Base-by-base conservation (phyloP, 2,888 invertebrate species). In the Ecliptopera silaceata region DNA sequence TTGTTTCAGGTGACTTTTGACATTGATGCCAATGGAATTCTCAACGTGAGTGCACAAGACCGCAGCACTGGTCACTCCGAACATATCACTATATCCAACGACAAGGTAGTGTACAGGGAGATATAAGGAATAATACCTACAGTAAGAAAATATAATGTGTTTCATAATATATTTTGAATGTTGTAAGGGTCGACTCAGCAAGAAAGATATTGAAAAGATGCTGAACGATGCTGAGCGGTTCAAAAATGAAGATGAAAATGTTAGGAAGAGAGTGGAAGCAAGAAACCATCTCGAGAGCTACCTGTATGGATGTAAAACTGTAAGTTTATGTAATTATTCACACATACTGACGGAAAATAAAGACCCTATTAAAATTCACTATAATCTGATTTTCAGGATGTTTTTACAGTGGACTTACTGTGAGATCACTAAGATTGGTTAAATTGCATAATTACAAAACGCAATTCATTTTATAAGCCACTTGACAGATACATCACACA, bases 161-260 rank as follows among this genome's bases (percentile, higher is more conserved):
- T n/a, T n/a, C n/a, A n/a, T n/a, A n/a, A n/a, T 20, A 20, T 20
- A 20, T 20, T 20, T 20, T 20, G 2, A 20, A 20, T 20, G 20
- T n/a, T 22, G 2, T 42, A n/a, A 57, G 74, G 97, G 97, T 0
- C 93, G 97, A 3, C 91, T 97, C 8, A 95, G 94, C 56, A 96
- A 97, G 78, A 95, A 94, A n/a, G 97, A 97, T 52, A 97, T 97
- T 52, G 97, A 97, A 69, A 93, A 94, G 64, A 97, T 97, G 97
- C 87, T 97, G 17, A 80, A 92, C 8, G 96, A 97, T 56, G 96
- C 97, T 0, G 96, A 97, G 70, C 95, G 93, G 67, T 97, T 94
- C 78, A 94, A 94, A 60, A 92, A 91, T 11, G 96, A 96, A 74
- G 97, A 97, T 70, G 95, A 96, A 3, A 92, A 92, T 47, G 93